Base-by-base conservation (phyloP, 2,888 invertebrate genomes). In the Herminia tarsipennalis region DNA sequence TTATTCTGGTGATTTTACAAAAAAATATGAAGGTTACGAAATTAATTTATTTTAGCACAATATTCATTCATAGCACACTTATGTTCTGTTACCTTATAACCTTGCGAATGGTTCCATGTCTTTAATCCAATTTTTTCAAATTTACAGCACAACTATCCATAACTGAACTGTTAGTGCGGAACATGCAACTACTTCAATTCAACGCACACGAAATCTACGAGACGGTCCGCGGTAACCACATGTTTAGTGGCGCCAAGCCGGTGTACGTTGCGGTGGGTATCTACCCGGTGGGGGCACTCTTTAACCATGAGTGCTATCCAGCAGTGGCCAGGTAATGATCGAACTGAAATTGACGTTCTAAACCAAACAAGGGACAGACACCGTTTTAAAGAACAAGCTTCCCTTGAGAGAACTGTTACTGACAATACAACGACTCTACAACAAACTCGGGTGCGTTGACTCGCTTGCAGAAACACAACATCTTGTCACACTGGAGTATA, bases 121-220 rank as follows among this genome's bases (percentile, higher is more conserved):
- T 10, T 2, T 10, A 30, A 2, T 30, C 6, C 13, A 4, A 30
- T 16, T 0, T n/a, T 16, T 3, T 10, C 0, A n/a, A 3, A 21
- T 35, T 36, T 75, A 1, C 68, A 89, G 87, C 78, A 0, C 75
- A 86, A 54, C 64, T 28, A 2, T 70, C 76, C 2, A 76, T 96
- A 13, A 94, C 93, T 5, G 93, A 94, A 37, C 81, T 96, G 12
- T 75, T 97, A 5, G 81, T 96, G 5, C 93, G 93, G 24, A 93
- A 96, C 65, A 88, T 97, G 5, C 95, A 96, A 80, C 90, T 96
- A 36, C 82, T 97, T 8, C 97, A 97, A 76, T 97, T 96, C 79
- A 97, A 97, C 75, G 96, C 96, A 0, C 97, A 97, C 71, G 97
- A 97, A 84, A 94, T 97, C 22, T 95, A 94, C 63, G 95, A 96